These are phyloP conservation scores for Orbicella faveolata DNA, from an alignment of 64 coral and sea anemone species.

Conservation along the genomic window DNA sequence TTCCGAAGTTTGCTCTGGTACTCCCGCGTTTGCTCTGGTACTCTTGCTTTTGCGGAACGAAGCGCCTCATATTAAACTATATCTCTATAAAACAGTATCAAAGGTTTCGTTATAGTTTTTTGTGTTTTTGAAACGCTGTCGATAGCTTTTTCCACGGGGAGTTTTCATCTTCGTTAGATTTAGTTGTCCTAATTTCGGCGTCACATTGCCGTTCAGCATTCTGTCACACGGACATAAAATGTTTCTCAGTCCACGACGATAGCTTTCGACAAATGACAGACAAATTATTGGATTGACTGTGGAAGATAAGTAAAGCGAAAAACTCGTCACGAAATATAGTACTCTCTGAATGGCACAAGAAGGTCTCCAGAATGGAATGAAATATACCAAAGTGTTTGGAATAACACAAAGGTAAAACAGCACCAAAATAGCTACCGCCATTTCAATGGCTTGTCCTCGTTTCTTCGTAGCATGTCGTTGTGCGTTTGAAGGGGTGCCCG, in stretches of 20 bases:
- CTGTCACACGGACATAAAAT: background rate
- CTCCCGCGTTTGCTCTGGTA: no score
- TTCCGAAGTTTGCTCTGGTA: no score
- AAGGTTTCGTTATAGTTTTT: background rate
- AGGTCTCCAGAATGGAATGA: background rate
- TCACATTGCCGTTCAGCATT: background rate
- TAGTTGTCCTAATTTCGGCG: no score
- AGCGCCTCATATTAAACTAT: no score
- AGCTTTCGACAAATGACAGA: constrained; percentile 4
- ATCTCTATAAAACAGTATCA: background rate
- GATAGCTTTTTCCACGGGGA: no score
- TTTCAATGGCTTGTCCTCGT: background rate
- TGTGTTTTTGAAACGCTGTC: no score
- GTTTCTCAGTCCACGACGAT: background rate
- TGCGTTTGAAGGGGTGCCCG: background rate
- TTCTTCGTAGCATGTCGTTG: background rate
- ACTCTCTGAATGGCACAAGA: background rate
- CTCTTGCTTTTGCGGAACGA: no score
- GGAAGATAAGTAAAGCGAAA: background rate
- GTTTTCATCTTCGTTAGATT: no score
- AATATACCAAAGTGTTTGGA: background rate
- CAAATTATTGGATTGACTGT: background rate
- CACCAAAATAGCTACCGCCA: background rate
- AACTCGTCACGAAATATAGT: background rate
- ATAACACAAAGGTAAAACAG: background rate